Percentiles rank a stretch among this genome's conserved stretches.
Evolutionary conservation across 1,140 invertebrate species (phyloP).

Genomic region (Trichoplusia ni): DNA sequence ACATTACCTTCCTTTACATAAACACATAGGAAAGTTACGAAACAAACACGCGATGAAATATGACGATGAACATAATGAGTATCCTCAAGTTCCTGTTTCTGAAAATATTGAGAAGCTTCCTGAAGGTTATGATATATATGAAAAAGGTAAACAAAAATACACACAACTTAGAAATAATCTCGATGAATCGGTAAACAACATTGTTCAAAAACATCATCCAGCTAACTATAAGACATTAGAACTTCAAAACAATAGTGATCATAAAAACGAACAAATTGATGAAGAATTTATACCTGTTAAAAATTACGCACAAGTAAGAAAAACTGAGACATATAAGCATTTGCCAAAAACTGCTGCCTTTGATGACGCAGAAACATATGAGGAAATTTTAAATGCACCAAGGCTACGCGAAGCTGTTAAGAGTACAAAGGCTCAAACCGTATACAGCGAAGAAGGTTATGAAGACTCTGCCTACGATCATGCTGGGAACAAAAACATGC

Average conservation of each 20-base stretch:
- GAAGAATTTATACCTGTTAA: constrained; percentile 85
- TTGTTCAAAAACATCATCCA: constrained; percentile 58
- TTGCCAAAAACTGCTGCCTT: constrained; percentile 83
- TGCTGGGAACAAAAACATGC: constrained; percentile 87
- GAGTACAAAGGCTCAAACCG: constrained; percentile 86
- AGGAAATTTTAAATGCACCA: constrained; percentile 84
- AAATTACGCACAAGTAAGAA: constrained; percentile 86
- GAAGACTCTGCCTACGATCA: constrained; percentile 90
- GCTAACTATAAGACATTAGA: constrained; percentile 53
- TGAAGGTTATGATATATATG: constrained; percentile 77
- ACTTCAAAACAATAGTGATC: constrained; percentile 53
- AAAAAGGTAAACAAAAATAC: constrained; percentile 71
- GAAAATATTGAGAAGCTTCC: constrained; percentile 55
- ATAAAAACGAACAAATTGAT: constrained; percentile 51
- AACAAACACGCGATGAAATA: constrained; percentile 73
- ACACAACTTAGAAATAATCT: constrained; percentile 62
- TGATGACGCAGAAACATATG: constrained; percentile 81
- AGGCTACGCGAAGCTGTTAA: constrained; percentile 85
- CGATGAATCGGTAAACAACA: constrained; percentile 69
- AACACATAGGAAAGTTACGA: constrained; percentile 65
- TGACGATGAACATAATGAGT: constrained; percentile 73
- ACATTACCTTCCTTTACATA: constrained; percentile 71
- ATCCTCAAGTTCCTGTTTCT: constrained; percentile 60
- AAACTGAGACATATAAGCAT: constrained; percentile 83
- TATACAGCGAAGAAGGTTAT: constrained; percentile 90